These are phyloP conservation scores for Irena cyanogastra DNA, from an alignment of 2,113 vertebrate genomes.

Conservation along the genomic window DNA sequence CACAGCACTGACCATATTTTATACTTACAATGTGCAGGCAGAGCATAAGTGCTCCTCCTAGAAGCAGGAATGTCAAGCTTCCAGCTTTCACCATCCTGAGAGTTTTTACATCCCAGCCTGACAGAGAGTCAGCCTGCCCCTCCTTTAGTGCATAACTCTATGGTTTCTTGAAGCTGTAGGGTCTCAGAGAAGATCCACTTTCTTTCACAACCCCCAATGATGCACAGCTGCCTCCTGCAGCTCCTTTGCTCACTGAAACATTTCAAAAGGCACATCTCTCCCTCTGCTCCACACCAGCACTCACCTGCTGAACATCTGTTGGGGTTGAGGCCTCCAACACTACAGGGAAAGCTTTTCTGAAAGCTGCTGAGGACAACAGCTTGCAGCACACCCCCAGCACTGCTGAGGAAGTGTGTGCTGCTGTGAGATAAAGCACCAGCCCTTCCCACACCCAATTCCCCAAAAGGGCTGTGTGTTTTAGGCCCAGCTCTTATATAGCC, in stretches of 20 bases:
- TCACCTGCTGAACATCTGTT: neutral
- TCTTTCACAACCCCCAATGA: neutral
- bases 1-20: neutral
- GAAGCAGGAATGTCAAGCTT: neutral
- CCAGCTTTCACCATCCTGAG: neutral
- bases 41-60: neutral
- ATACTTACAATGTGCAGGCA: neutral
- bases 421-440: neutral
- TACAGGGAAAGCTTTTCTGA: neutral
- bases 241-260: neutral
- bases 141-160: neutral
- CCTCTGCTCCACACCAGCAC: neutral
- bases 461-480: accelerated
- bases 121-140: neutral
- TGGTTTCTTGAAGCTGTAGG: neutral
- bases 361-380: neutral
- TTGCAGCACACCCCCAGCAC: neutral
- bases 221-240: neutral
- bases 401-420: accelerated
- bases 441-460: accelerated
- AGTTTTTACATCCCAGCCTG: neutral
- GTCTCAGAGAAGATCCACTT: neutral
- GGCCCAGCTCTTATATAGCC: neutral
- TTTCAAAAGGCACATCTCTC: neutral
- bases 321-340: neutral